phyloP scores from a whole-genome alignment of 2,888 invertebrate species.

The Sarcophaga carnaria region DNA sequence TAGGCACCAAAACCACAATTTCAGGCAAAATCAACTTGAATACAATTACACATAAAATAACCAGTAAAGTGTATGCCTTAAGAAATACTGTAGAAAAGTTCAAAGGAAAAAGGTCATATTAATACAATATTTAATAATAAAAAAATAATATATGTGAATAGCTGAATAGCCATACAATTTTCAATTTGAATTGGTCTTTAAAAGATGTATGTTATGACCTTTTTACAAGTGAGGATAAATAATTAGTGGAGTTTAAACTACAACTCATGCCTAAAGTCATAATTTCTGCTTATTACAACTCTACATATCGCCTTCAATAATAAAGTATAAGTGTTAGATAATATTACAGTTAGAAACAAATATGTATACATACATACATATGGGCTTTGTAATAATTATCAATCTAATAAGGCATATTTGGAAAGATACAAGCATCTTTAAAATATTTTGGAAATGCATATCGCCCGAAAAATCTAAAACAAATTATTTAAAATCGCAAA shows the following conservation, averaged over 20 bases:
- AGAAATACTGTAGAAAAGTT: neutral
- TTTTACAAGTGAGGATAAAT: neutral
- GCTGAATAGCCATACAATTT: no score
- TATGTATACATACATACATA: neutral
- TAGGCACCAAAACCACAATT: slow-evolving; percentile 62
- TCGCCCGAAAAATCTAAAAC: neutral
- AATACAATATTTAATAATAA: no score
- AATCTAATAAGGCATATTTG: slow-evolving; percentile 44
- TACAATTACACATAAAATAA: slow-evolving; percentile 2
- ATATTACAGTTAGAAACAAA: slow-evolving; percentile 11
- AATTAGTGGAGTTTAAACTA: neutral
- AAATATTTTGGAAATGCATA: neutral
- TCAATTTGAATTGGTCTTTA: no score
- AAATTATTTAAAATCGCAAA: no score
- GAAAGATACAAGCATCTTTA: neutral
- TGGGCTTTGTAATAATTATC: slow-evolving; percentile 58
- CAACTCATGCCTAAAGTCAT: neutral
- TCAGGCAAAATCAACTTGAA: slow-evolving; percentile 46
- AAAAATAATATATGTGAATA: no score
- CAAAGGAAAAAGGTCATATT: neutral
- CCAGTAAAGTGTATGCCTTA: slow-evolving; percentile 22
- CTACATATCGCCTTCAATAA: slow-evolving; percentile 25
- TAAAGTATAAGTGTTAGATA: slow-evolving; percentile 35
- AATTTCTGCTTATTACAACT: neutral
- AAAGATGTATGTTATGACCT: no score